Conservation (phyloP, 2,797 vertebrate species). For the Chloroceryle amazona region DNA sequence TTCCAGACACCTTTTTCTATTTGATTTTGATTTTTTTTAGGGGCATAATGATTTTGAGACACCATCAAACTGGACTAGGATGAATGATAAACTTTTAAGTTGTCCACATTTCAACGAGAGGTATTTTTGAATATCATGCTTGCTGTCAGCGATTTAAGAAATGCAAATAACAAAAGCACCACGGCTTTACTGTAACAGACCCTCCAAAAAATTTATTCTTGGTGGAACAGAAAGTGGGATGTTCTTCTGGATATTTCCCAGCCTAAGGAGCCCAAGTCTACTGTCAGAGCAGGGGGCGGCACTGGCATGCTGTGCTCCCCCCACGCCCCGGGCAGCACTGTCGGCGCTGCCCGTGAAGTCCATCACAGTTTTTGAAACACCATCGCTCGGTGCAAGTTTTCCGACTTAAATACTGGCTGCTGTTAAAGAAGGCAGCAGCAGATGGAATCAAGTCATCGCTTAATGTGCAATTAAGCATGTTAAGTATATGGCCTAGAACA, state of each 20-base stretch:
- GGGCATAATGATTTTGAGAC: background rate
- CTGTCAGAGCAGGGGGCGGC: background rate
- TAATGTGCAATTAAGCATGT: background rate
- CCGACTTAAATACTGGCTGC: background rate
- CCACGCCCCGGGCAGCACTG: background rate
- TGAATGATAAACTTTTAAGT: background rate
- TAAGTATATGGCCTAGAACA: background rate
- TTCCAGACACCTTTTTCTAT: background rate
- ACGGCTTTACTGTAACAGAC: background rate
- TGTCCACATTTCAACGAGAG: background rate
- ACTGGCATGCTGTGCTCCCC: background rate
- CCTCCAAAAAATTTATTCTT: fast-evolving
- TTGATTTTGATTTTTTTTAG: background rate
- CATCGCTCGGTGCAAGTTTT: background rate
- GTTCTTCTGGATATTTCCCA: background rate
- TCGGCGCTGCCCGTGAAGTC: fast-evolving
- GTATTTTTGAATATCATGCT: background rate
- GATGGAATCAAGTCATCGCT: background rate
- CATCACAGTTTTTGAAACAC: background rate
- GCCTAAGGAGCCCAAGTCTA: too few relatives aligned
- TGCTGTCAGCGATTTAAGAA: background rate
- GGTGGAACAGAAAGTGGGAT: fast-evolving
- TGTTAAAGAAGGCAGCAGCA: background rate
- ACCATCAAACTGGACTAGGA: background rate
- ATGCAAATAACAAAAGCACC: background rate